These are phyloP conservation scores for Myotis myotis DNA, from an alignment of 2,797 vertebrate species.

Conservation along the genomic window DNA sequence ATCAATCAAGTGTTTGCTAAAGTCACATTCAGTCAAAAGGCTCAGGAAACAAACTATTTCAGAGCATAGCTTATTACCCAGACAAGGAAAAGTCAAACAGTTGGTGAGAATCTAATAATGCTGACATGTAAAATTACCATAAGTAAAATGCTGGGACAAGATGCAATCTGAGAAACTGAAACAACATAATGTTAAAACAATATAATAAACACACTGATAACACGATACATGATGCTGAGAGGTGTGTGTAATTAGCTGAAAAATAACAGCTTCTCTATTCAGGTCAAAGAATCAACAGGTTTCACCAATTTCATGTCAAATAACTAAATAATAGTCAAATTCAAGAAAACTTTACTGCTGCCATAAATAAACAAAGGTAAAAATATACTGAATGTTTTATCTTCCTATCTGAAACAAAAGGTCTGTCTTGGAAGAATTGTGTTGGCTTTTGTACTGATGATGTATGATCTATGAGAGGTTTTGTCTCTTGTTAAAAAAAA, in stretches of 20 bases:
- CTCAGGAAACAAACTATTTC: conserved; percentile 31
- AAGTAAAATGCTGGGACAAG: conserved; percentile 13
- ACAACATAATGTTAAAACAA: neutral
- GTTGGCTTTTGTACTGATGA: neutral
- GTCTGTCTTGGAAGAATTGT: neutral
- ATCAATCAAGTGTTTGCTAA: neutral
- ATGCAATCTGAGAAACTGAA: neutral
- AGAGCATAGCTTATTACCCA: conserved; percentile 2
- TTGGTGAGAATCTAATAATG: neutral
- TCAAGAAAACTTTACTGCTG: neutral
- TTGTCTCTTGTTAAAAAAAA: neutral
- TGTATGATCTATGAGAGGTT: neutral
- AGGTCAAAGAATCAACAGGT: neutral
- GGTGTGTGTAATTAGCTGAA: neutral
- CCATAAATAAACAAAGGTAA: neutral
- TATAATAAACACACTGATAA: neutral
- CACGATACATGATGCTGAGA: neutral
- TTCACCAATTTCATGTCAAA: neutral
- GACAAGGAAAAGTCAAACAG: conserved; percentile 11
- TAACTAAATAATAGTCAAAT: neutral
- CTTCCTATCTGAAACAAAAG: neutral
- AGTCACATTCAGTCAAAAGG: conserved; percentile 1
- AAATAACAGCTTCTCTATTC: conserved; percentile 6
- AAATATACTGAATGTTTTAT: neutral
- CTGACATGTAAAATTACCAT: neutral